A percentile compares a stretch with the other conserved stretches of the same genome.
These are phyloP conservation scores for Trichechus manatus DNA, from an alignment of 2,113 vertebrate species.

Conservation along the genomic window DNA sequence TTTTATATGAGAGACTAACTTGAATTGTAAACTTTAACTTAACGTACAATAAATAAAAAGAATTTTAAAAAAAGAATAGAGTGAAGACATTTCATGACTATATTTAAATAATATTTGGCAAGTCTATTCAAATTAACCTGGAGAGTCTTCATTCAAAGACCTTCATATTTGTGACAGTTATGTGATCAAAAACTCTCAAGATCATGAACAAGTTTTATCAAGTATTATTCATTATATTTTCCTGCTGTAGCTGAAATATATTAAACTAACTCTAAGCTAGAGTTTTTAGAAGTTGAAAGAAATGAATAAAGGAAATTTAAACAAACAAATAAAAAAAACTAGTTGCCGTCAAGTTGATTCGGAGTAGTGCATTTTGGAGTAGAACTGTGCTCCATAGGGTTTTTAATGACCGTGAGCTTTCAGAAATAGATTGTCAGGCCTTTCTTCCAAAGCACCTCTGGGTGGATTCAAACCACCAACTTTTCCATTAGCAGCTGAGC, in stretches of 20 bases:
- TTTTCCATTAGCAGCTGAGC: not conserved
- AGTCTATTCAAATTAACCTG: not conserved
- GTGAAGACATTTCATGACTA: not conserved
- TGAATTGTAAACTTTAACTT: no score
- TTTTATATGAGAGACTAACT: no score
- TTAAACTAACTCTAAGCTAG: constrained; percentile 76
- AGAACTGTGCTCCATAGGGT: no score
- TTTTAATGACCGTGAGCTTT: no score
- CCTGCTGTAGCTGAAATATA: constrained; percentile 83
- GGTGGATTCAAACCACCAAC: not conserved
- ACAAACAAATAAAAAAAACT: constrained; percentile 78
- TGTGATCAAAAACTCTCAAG: constrained; percentile 52
- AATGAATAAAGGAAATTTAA: constrained; percentile 90
- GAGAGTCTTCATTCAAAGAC: not conserved
- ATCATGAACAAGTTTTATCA: constrained; percentile 51
- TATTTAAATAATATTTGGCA: constrained; percentile 17
- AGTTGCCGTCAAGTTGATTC: no score
- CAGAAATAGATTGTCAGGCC: not conserved
- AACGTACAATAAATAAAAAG: no score
- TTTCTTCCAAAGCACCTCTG: not conserved
- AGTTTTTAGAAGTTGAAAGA: constrained; percentile 84
- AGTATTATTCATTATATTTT: constrained; percentile 70
- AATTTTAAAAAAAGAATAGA: not conserved
- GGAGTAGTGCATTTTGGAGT: no score
- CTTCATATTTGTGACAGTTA: constrained; percentile 21